These are phyloP conservation scores for Pissodes strobi DNA, from an alignment of 1,140 invertebrate genomes.

Conservation along the genomic window DNA sequence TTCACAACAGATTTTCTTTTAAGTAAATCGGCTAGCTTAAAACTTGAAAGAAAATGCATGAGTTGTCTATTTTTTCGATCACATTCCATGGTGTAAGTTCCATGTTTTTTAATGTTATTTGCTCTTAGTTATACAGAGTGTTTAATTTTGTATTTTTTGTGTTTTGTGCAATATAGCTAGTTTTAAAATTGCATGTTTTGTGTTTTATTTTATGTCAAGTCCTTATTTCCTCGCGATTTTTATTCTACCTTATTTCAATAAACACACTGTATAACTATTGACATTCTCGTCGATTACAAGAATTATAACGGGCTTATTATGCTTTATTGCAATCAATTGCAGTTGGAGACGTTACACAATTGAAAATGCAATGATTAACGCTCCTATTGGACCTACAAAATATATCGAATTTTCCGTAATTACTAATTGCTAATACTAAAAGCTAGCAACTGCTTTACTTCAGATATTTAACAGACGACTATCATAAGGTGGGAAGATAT, in stretches of 20 bases:
- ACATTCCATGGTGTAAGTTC: slow-evolving; percentile 15
- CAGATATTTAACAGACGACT: too few species aligned
- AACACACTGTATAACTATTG: slow-evolving; percentile 32
- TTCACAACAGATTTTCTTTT: neutral
- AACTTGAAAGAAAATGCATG: too few species aligned
- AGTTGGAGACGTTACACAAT: too few species aligned
- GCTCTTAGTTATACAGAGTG: slow-evolving; percentile 36
- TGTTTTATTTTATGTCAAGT: slow-evolving; percentile 33
- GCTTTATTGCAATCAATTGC: too few species aligned
- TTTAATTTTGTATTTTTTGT: slow-evolving; percentile 22
- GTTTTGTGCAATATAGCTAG: slow-evolving; percentile 30
- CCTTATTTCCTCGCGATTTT: slow-evolving; percentile 19
- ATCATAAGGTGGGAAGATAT: too few species aligned
- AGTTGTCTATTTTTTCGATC: slow-evolving; percentile 17
- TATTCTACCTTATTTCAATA: slow-evolving; percentile 12
- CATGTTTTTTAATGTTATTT: slow-evolving; percentile 5
- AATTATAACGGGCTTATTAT: too few species aligned
- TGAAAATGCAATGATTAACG: too few species aligned
- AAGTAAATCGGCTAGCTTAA: too few species aligned
- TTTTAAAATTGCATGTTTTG: slow-evolving; percentile 20
- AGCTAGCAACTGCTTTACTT: too few species aligned
- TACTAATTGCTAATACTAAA: too few species aligned
- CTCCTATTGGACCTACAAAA: too few species aligned
- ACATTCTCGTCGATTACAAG: neutral
- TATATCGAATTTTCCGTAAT: too few species aligned